These are phyloP conservation scores for Drosophila stalkeri DNA, from an alignment of 2,888 invertebrate genomes.

Conservation along the genomic window DNA sequence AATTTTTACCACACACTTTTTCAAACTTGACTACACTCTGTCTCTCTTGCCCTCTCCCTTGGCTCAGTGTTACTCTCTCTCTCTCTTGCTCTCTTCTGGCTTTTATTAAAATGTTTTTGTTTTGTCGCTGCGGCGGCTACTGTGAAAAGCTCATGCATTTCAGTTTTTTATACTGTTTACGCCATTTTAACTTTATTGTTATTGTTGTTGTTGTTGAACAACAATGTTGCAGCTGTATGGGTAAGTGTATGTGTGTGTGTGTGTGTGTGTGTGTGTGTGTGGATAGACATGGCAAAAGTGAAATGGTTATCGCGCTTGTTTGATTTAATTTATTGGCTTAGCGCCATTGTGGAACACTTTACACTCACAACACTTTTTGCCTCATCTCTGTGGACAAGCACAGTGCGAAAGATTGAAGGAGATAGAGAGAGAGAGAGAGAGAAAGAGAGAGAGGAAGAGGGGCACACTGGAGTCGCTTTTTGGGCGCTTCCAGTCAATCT, in stretches of 20 bases:
- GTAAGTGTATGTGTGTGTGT: constrained; percentile 17
- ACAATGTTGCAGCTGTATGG: constrained; percentile 35
- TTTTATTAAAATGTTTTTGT: constrained; percentile 63
- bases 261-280: constrained; percentile 37
- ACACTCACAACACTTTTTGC: constrained; percentile 58
- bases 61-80: neutral
- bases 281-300: constrained; percentile 75
- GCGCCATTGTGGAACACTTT: constrained; percentile 81
- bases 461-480: constrained; percentile 62
- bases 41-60: neutral
- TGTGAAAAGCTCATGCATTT: constrained; percentile 67
- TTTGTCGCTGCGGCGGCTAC: constrained; percentile 37
- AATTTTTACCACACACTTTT: constrained; percentile 27
- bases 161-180: constrained; percentile 72
- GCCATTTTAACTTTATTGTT: constrained; percentile 71
- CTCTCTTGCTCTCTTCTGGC: constrained; percentile 5
- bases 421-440: neutral
- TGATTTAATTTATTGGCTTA: constrained; percentile 83
- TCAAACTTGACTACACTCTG: constrained; percentile 10
- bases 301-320: constrained; percentile 80
- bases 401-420: neutral
- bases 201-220: constrained; percentile 30
- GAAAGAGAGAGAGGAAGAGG: neutral
- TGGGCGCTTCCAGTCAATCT: constrained; percentile 69
- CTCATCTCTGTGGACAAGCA: constrained; percentile 2